Evolutionary conservation across 2,888 invertebrate species (phyloP).

Genomic region (Dione vanillae): DNA sequence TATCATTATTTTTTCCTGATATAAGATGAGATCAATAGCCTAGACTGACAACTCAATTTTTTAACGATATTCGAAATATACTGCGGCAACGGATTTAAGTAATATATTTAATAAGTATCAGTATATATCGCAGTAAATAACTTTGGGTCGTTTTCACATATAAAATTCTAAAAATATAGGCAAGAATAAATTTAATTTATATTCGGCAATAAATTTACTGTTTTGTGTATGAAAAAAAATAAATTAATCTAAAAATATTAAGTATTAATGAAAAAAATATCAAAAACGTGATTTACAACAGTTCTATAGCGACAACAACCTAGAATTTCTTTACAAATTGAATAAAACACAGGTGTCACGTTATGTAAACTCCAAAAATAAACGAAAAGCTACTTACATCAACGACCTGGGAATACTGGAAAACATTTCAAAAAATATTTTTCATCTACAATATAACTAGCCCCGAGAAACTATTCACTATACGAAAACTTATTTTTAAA

Average conservation of each 20-base stretch:
- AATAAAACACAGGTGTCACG: slow-evolving; percentile 78
- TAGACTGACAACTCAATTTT: slow-evolving; percentile 16
- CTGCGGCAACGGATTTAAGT: not conserved
- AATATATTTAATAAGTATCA: not conserved
- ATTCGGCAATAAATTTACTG: not conserved
- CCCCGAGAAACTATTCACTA: slow-evolving; percentile 52
- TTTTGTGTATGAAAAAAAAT: slow-evolving; percentile 14
- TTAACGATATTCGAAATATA: not conserved
- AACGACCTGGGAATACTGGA: slow-evolving; percentile 76
- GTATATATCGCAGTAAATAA: not conserved
- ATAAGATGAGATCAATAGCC: slow-evolving; percentile 32
- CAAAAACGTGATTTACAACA: slow-evolving; percentile 10
- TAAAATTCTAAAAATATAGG: not conserved
- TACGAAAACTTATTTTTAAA: slow-evolving; percentile 56
- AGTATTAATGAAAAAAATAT: not conserved
- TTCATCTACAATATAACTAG: slow-evolving; percentile 63
- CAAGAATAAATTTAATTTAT: not conserved
- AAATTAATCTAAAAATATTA: not conserved
- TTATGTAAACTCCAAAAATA: slow-evolving; percentile 82
- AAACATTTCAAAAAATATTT: slow-evolving; percentile 76
- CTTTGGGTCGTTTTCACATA: not conserved
- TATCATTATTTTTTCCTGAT: slow-evolving; percentile 23
- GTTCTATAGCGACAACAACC: slow-evolving; percentile 34
- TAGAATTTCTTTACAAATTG: slow-evolving; percentile 61
- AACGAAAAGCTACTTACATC: slow-evolving; percentile 75